These are phyloP conservation scores for Melanostoma scalare DNA, from an alignment of 2,888 invertebrate genomes.

Conservation along the genomic window DNA sequence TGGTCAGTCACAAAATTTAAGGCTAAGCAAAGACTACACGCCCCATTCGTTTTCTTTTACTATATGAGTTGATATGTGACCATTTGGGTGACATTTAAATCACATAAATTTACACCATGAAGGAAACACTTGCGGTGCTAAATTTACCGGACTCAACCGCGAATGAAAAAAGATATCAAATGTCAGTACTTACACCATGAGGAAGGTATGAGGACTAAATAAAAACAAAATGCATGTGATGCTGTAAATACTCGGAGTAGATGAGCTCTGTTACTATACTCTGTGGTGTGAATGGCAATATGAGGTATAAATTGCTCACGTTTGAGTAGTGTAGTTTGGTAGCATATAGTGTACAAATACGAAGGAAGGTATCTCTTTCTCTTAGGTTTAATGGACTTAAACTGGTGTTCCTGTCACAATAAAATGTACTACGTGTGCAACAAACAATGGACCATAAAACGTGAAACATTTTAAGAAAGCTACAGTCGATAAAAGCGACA, in stretches of 20 bases:
- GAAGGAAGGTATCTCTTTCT: constrained; percentile 19
- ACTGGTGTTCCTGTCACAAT: constrained; percentile 69
- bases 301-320: constrained; percentile 66
- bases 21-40: no score
- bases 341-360: not conserved
- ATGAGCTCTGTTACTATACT: not conserved
- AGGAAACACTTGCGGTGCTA: constrained; percentile 43
- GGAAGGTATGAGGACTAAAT: not conserved
- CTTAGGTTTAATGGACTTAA: constrained; percentile 68
- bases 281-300: constrained; percentile 51
- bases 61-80: constrained; percentile 55
- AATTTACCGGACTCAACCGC: constrained; percentile 42
- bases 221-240: constrained; percentile 25
- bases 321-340: constrained; percentile 46
- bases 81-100: constrained; percentile 67
- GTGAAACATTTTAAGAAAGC: constrained; percentile 54
- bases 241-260: not conserved
- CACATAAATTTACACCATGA: constrained; percentile 64
- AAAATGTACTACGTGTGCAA: constrained; percentile 70
- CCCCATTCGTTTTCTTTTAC: constrained; percentile 23
- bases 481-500: constrained; percentile 49
- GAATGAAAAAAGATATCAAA: no score
- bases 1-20: no score
- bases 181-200: no score
- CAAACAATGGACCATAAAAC: constrained; percentile 64